Percentiles rank a stretch among this genome's conserved stretches.
Conservation (phyloP, 1,140 invertebrate genomes). For the Philotrypesis tridentata region DNA sequence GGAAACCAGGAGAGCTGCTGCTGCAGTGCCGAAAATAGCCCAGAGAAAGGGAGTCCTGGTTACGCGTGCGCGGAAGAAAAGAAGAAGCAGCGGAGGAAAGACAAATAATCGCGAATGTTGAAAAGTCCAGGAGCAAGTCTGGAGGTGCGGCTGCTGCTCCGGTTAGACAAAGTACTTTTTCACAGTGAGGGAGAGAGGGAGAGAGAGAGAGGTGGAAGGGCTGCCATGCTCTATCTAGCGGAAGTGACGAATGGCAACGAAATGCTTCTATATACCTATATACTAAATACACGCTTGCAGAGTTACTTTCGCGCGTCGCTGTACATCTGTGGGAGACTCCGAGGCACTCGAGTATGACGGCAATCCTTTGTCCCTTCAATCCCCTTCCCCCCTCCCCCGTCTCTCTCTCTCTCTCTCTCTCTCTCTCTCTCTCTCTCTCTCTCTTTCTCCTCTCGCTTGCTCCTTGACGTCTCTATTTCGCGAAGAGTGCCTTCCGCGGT, state of each 20-base stretch:
- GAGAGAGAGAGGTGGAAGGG: conserved; percentile 55
- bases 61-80: conserved; percentile 35
- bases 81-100: conserved; percentile 23
- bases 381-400: background rate
- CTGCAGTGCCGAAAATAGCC: too few species aligned
- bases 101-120: conserved; percentile 45
- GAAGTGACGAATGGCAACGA: conserved; percentile 66
- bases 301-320: background rate
- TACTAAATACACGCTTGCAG: background rate
- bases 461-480: conserved; percentile 43
- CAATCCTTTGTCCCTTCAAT: conserved; percentile 47
- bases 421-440: background rate
- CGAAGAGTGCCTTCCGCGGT: background rate
- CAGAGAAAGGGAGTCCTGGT: background rate
- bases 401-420: background rate
- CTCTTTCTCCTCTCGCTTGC: too few species aligned
- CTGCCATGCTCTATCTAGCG: conserved; percentile 63
- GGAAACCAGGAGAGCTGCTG: too few species aligned
- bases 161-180: conserved; percentile 55
- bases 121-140: conserved; percentile 38
- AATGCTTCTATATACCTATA: background rate
- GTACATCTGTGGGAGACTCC: background rate
- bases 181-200: too few species aligned
- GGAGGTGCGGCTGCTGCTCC: background rate
- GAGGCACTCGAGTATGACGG: conserved; percentile 42